A percentile compares a stretch with the other conserved stretches of the same genome.
Conservation (phyloP, 2,888 invertebrate species). For the Drosophila siamana region DNA sequence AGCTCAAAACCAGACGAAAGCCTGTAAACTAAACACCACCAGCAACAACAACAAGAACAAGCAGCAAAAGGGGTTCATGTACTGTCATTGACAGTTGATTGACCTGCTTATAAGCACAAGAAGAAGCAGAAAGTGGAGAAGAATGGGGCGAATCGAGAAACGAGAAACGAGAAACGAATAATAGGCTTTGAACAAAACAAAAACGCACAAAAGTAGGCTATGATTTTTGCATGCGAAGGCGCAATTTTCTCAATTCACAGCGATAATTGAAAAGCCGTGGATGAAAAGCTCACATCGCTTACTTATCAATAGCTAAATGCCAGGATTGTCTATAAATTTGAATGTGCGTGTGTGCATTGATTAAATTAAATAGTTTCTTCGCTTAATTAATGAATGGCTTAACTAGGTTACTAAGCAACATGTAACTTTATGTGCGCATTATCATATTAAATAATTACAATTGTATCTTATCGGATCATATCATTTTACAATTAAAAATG, state of each 20-base stretch:
- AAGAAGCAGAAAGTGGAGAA: neutral
- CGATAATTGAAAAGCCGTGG: constrained; percentile 38
- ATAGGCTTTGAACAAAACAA: neutral
- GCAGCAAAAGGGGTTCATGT: constrained; percentile 42
- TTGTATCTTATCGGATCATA: neutral
- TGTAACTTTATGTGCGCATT: neutral
- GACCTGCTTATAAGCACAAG: constrained; percentile 48
- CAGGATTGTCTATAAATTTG: neutral
- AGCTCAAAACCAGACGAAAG: constrained; percentile 54
- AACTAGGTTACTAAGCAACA: neutral
- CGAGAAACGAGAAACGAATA: neutral
- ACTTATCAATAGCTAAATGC: constrained; percentile 5
- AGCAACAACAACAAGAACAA: constrained; percentile 29
- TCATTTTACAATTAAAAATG: neutral
- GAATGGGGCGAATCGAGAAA: neutral
- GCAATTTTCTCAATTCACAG: constrained; percentile 24
- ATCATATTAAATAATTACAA: neutral
- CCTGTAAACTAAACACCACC: constrained; percentile 46
- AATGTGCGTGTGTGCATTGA: neutral
- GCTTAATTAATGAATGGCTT: neutral
- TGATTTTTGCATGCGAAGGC: constrained; percentile 40
- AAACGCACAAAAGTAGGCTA: constrained; percentile 62
- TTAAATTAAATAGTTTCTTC: neutral
- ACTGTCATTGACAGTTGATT: constrained; percentile 67
- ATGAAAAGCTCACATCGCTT: constrained; percentile 9